Base-by-base conservation (phyloP, 2,797 vertebrate genomes). In the Pteropus rufus region DNA sequence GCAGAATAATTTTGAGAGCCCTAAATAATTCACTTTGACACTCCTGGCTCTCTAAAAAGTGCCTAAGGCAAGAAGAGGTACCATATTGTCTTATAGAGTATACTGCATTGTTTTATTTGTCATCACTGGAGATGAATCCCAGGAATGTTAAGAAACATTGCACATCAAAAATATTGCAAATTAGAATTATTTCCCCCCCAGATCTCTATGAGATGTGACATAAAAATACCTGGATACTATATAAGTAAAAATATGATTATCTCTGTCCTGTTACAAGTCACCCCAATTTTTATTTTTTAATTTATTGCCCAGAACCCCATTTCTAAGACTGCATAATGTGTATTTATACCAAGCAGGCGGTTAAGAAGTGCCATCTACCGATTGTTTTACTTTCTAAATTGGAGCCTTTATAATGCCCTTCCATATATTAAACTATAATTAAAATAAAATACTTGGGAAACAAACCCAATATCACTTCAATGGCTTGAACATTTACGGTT, bases 281-380 rank as follows among this genome's bases (percentile, higher is more conserved):
- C 11, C 19, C 24, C 5, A 39, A 56, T 65, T 77, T 81, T 92
- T 39, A 31, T 12, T 60, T 77, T 81, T 92, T 39, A 31, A 10
- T 60, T 86, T 36, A 56, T 69, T 90, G 49, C 67, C 31, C 52
- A 73, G 46, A 93, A 92, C 72, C 36, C 49, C 60, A 65, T 83
- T 72, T 60, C 10, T 58, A 69, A 94, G 77, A 46, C 46, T 72
- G 86, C 24, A 77, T 79, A 81, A 44, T 39, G 12, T 54, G 26
- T 94, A 64, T 31, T 95, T 84, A 83, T 16, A 72, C 62, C 26
- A 75, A 93, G 39, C 56, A 95, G 34, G 76, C 0, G 15, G 95
- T 92, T 97, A 88, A 62, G 89, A 97, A 97, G 89, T 96, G 94
- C 92, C 96, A 95, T 90, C 96, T 97, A 96, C 93, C 4, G 95